Percentiles rank a stretch among this genome's conserved stretches.
Conservation (phyloP, 2,797 vertebrate genomes). For the Propithecus perrieri region DNA sequence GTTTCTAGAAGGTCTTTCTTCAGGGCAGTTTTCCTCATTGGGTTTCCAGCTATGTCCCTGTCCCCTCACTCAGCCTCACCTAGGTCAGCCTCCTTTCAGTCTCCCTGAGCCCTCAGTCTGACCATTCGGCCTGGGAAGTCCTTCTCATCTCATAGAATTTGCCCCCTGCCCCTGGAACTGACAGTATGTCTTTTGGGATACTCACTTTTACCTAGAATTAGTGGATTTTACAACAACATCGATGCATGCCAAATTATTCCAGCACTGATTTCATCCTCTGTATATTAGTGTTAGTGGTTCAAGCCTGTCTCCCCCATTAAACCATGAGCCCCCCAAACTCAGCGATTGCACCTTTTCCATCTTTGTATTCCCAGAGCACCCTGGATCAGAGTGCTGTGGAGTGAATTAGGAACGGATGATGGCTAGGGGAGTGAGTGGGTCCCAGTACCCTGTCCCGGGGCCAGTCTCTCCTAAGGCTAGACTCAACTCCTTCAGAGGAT, state of each 20-base stretch:
- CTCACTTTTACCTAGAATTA: background rate
- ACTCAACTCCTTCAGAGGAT: background rate
- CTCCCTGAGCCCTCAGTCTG: background rate
- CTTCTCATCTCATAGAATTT: background rate
- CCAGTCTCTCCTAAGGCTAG: background rate
- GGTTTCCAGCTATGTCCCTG: background rate
- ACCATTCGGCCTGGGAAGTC: background rate
- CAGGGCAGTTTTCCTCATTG: background rate
- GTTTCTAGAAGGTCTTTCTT: background rate
- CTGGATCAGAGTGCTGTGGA: background rate
- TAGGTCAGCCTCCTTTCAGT: background rate
- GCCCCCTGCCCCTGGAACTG: background rate
- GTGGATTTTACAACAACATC: background rate
- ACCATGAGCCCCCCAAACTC: background rate
- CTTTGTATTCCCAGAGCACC: background rate
- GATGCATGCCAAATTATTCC: background rate
- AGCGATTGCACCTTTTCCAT: background rate
- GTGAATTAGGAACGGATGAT: background rate
- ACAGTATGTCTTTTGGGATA: background rate
- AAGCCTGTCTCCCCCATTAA: background rate
- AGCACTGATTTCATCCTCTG: background rate
- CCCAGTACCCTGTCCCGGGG: background rate
- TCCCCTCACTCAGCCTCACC: background rate
- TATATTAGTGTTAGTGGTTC: background rate
- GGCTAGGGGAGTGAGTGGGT: background rate